Evolutionary conservation across 2,797 vertebrate genomes (phyloP).

Genomic region (Pseudochirops cupreus): DNA sequence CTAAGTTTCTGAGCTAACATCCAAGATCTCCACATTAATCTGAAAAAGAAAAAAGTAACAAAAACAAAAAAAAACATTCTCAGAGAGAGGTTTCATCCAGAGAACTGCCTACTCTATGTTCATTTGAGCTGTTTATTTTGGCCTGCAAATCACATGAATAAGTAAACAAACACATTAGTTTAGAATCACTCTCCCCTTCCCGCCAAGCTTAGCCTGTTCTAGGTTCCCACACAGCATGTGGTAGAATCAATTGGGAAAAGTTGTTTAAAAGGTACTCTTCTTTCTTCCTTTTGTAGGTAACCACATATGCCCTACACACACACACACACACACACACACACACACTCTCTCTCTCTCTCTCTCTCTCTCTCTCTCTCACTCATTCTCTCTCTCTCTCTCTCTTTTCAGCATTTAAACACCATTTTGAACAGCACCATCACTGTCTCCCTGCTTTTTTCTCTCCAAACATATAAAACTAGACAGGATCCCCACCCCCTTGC

Average conservation of each 20-base stretch:
- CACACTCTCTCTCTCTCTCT: no score
- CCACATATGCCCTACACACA: neutral
- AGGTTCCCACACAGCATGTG: neutral
- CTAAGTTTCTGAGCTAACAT: neutral
- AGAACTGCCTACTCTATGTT: constrained; percentile 11
- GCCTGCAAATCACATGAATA: constrained; percentile 32
- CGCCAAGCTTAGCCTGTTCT: neutral
- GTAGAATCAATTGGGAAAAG: neutral
- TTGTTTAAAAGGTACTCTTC: neutral
- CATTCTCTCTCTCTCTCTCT: no score
- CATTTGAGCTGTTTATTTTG: neutral
- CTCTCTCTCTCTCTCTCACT: no score
- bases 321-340: neutral
- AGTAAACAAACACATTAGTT: neutral
- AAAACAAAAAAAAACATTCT: neutral
- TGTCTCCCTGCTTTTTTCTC: neutral
- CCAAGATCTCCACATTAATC: neutral
- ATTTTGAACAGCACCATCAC: no score
- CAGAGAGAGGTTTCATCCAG: neutral
- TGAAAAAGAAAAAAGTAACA: neutral
- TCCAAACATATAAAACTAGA: neutral
- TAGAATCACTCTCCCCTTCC: neutral
- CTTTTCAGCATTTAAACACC: neutral
- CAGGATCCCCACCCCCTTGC: neutral
- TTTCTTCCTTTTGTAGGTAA: neutral